These are phyloP conservation scores for Festucalex cinctus DNA, from an alignment of 2,113 vertebrate species.

Conservation along the genomic window DNA sequence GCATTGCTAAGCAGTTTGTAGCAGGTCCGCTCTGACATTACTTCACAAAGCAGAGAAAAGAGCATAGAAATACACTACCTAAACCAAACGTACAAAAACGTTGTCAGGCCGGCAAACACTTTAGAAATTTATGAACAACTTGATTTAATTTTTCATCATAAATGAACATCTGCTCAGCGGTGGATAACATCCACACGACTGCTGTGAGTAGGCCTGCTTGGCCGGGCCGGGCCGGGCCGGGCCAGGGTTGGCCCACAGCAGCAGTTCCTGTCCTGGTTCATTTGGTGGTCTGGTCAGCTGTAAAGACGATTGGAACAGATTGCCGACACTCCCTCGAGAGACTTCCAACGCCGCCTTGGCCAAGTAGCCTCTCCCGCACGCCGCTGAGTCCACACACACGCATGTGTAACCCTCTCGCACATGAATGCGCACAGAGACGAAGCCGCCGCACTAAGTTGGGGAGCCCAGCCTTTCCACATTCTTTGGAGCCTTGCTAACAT, in stretches of 20 bases:
- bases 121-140: not conserved
- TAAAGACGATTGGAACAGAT: slow-evolving; percentile 82
- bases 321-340: slow-evolving; percentile 74
- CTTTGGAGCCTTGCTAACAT: slow-evolving; percentile 55
- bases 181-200: slow-evolving; percentile 61
- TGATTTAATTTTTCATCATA: not conserved
- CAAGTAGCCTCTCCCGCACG: slow-evolving; percentile 65
- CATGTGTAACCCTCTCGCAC: slow-evolving; percentile 58
- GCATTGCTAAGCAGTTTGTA: no score
- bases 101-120: not conserved
- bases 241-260: slow-evolving; percentile 69
- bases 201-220: slow-evolving; percentile 67
- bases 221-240: slow-evolving; percentile 62
- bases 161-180: not conserved
- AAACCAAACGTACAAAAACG: no score
- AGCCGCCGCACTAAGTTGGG: slow-evolving; percentile 53
- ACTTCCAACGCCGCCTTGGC: slow-evolving; percentile 66
- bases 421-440: slow-evolving; percentile 57
- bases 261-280: slow-evolving; percentile 76
- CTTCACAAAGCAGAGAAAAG: no score
- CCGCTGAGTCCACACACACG: slow-evolving; percentile 50
- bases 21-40: no score
- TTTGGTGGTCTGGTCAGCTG: slow-evolving; percentile 76
- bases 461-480: slow-evolving; percentile 67
- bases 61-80: no score